Base-by-base conservation (phyloP, 2,113 vertebrate species). In the Haliaeetus leucogaster region DNA sequence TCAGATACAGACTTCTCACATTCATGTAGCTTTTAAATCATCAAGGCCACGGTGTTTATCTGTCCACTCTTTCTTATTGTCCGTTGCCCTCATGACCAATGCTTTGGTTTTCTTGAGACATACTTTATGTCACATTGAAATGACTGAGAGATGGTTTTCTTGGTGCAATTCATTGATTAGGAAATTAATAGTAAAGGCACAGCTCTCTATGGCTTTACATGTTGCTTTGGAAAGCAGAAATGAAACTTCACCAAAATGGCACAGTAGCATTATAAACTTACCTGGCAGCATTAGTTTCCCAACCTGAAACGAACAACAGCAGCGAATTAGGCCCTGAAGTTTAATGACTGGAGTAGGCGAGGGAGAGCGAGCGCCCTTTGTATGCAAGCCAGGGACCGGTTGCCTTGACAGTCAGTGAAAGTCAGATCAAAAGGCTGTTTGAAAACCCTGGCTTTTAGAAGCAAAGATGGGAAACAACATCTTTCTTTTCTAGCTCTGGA, bases 341-440 rank as follows among this genome's bases (percentile, higher is more conserved):
- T 93, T 43, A 93, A 73, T 91, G 82, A 48, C 23, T 32, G 0
- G 1, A 66, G 43, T 5, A 61, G 74, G 48, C 19, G 42, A 48
- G 38, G 40, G 70, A 89, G 29, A 42, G 45, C 0, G 0, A 86
- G 53, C 1, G 9, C 36, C 78, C 62, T 93, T 95, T 94, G 83
- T 66, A 47, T 62, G 86, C 86, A 85, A 79, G 91, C 53, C 61
- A 56, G 91, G 73, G 68, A 34, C 58, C 6, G 12, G 81, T 88
- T 94, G 63, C 94, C 89, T 80, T 85, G 86, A 61, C 73, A 65
- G 56, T 93, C 58, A 45, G 45, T 66, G 87, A 82, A 77, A 84
- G 70, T 61, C 84, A 95, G 74, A 96, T 93, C 93, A 97, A 97
- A 97, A 80, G 58, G 74, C 74, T 82, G 23, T 91, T 95, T 90